These are phyloP conservation scores for Calidris pugnax DNA, from an alignment of 2,113 vertebrate species.

Conservation along the genomic window DNA sequence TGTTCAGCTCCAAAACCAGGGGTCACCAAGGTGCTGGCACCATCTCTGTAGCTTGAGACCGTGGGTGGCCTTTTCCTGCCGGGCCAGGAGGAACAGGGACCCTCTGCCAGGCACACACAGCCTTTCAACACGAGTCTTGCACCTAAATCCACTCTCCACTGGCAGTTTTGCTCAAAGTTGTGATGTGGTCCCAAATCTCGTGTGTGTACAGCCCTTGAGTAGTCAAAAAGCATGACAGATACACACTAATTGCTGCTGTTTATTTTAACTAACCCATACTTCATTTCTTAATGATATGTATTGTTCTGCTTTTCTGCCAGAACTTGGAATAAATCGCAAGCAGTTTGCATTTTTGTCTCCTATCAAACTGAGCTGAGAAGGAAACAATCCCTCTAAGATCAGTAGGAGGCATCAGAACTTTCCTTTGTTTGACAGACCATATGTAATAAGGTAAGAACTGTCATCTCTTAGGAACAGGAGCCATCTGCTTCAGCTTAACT, in stretches of 20 bases:
- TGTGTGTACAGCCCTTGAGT: not conserved
- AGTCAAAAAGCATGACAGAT: not conserved
- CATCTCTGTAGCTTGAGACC: not conserved
- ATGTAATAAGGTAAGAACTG: not conserved
- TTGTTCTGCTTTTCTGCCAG: fast-evolving
- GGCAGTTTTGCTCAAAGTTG: not conserved
- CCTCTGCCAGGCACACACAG: not conserved
- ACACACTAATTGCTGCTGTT: not conserved
- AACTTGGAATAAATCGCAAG: not conserved
- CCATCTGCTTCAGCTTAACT: not conserved
- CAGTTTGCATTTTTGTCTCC: not conserved
- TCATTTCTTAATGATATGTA: not conserved
- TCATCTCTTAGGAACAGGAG: not conserved
- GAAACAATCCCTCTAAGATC: not conserved
- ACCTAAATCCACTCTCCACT: not conserved
- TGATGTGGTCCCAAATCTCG: not conserved
- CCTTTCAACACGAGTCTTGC: fast-evolving
- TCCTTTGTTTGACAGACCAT: not conserved
- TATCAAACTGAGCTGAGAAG: not conserved
- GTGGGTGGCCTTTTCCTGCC: not conserved
- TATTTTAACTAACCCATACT: not conserved
- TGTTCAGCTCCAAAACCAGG: not conserved
- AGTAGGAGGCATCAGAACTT: not conserved
- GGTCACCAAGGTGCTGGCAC: not conserved
- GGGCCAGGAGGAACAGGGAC: not conserved